Conservation (phyloP, 2,113 vertebrate genomes). For the Tauraco erythrolophus region DNA sequence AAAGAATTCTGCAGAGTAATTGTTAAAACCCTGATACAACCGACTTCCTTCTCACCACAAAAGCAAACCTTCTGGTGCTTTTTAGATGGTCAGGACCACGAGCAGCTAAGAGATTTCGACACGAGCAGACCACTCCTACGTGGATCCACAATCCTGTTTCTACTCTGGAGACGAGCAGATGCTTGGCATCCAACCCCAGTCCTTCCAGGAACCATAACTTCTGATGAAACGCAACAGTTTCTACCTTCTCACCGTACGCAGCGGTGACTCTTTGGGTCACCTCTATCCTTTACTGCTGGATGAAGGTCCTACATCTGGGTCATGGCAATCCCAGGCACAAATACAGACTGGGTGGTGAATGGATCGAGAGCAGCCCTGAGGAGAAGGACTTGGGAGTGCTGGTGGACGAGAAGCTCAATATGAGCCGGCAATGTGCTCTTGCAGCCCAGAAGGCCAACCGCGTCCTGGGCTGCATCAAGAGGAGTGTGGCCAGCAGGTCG, state of each 20-base stretch:
- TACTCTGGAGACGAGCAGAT: background rate
- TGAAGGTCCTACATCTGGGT: no score
- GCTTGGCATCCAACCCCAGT: background rate
- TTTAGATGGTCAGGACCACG: background rate
- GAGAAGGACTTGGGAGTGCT: no score
- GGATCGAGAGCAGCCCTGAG: no score
- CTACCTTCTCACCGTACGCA: background rate
- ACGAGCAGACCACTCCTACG: background rate
- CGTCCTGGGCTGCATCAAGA: no score
- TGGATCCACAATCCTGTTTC: background rate
- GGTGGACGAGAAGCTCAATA: no score
- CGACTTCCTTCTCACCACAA: background rate
- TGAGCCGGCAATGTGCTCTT: no score
- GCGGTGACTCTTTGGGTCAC: background rate
- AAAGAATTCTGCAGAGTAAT: background rate
- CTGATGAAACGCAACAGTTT: background rate
- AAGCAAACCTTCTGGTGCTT: background rate
- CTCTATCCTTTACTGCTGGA: background rate
- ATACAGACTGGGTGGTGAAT: no score
- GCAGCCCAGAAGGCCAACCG: no score
- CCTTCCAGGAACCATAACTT: rapidly evolving
- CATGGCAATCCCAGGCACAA: no score
- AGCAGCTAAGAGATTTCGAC: background rate
- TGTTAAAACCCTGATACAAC: background rate
- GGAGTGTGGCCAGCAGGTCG: no score